Base-by-base conservation (phyloP, 2,888 invertebrate species). In the Chrysolina americana region DNA sequence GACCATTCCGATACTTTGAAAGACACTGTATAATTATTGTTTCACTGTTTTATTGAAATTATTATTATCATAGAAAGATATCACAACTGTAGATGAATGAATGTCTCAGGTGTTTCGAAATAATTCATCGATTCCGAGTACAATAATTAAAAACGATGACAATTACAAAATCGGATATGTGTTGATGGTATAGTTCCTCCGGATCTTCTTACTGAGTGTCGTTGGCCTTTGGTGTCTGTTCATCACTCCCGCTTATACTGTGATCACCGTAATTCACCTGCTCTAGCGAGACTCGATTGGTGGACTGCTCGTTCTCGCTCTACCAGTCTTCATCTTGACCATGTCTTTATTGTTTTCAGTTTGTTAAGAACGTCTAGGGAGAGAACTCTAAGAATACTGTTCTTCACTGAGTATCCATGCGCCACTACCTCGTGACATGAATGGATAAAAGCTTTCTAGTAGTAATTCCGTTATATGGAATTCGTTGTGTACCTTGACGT, bases 221-320 rank as follows among this genome's bases (percentile, higher is more conserved):
- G 86, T 86, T 86, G 86, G 83, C 86, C 86, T 86, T 83, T 84
- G 77, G 82, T 83, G 84, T 85, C 84, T 84, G 83, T 81, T 82
- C 80, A 78, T 80, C 81, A 81, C 80, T 82, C 79, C 80, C 5
- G 5, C 28, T 28, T 3, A 5, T 28, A 28, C 28, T 2, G 28
- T 28, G 28, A 28, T 75, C 79, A 79, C 78, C 82, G 80, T 84
- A 82, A 83, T 84, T 82, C 86, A 85, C 85, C 86, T 85, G 85
- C 84, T 83, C 84, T 83, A 84, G 82, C 84, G 82, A 84, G 84
- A 84, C 83, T 82, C 83, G 85, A 85, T 84, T 84, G 85, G 86
- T 83, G 81, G 83, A 84, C 81, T 80, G 83, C 84, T 85, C 83
- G 82, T 83, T 80, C 82, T 82, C 82, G 81, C 82, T 81, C 83